Evolutionary conservation across 2,888 invertebrate genomes (phyloP).

Genomic region (Scaptodrosophila latifasciaeformis): DNA sequence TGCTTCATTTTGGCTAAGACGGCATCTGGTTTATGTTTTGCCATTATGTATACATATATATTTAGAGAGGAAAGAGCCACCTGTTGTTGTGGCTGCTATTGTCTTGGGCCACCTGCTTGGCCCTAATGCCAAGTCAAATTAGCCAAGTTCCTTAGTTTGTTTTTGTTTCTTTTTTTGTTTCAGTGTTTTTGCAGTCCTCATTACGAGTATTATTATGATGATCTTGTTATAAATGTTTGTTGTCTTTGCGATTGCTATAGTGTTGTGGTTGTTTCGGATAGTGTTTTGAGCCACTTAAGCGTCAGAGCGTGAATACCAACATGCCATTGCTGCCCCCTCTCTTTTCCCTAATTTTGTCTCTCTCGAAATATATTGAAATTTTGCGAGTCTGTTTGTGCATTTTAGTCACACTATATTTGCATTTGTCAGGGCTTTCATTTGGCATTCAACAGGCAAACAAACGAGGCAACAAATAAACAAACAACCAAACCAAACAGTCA

Average conservation of each 20-base stretch:
- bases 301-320: neutral
- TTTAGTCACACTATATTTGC: too few species aligned
- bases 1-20: conserved; percentile 27
- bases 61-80: too few species aligned
- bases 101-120: neutral
- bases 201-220: neutral
- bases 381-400: too few species aligned
- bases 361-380: too few species aligned
- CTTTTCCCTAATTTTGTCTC: too few species aligned
- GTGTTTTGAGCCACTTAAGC: neutral
- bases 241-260: too few species aligned
- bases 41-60: conserved; percentile 39
- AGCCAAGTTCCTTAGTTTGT: conserved; percentile 27
- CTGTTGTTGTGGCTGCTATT: conserved; percentile 31
- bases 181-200: neutral
- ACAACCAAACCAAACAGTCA: too few species aligned
- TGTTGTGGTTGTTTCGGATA: neutral
- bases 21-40: conserved; percentile 37
- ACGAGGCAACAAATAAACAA: too few species aligned
- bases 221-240: too few species aligned
- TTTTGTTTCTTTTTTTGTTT: conserved; percentile 6
- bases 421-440: too few species aligned
- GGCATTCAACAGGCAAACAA: too few species aligned
- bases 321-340: too few species aligned
- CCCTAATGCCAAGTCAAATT: conserved; percentile 32